Evolutionary conservation across 2,888 invertebrate genomes (phyloP), one percentile per base, ranked within the genome.

Genomic region (Drosophila mimetica): DNA sequence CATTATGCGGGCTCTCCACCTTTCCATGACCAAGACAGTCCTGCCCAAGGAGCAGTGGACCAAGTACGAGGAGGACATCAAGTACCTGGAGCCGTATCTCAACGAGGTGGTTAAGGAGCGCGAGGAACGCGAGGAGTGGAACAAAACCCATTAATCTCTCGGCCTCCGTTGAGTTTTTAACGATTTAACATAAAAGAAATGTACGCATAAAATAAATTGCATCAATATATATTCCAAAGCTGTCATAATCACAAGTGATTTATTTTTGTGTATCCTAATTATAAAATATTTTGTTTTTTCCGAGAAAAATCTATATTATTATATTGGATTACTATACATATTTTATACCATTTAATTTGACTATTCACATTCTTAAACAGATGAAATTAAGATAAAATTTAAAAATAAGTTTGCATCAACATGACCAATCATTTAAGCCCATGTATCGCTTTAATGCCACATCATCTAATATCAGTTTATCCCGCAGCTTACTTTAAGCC

Each of bases 41-140:
- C 92, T 99, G 39, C 99, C 99, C n/a, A 95, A 97, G 90, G 95
- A 96, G 37, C 94, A 98, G 90, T 99, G 99, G 99, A 97, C 96
- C 11, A 96, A 96, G 90, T 94, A 93, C 74, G 98, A 98, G 89
- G 96, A 97, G 91, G 98, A 98, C 90, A 86, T 87, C 6, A 93
- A 93, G 67, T 98, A 98, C 90, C 93, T 98, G 63, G 92, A 94
- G 72, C 97, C 97, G 1, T 93, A 95, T 80, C 92, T 99, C 3
- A 93, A 96, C 0, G 95, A 97, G 92, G 97, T 99, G 0, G 92
- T 93, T 74, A 94, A 93, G 76, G 99, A 99, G 91, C 93, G 94
- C 59, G 90, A 93, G 80, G 98, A 98, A 91, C 94, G 93, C 54
- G 95, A 95, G 85, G 93, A 94, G 54, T 98, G 97, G 97, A 94